These are phyloP conservation scores for Heliothis subflexa DNA, from an alignment of 1,140 invertebrate species.

Conservation along the genomic window DNA sequence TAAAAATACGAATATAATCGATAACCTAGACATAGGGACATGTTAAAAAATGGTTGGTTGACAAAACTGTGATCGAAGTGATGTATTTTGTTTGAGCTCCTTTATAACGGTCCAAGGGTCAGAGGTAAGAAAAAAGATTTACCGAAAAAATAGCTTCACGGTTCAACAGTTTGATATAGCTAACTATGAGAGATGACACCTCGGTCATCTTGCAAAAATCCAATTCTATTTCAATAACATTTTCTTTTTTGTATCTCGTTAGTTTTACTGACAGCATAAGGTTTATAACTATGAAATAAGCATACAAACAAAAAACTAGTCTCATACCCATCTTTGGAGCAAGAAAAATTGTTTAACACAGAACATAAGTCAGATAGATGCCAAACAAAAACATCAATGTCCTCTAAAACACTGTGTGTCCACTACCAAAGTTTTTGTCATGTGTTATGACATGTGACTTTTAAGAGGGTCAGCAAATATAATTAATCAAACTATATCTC, in stretches of 20 bases:
- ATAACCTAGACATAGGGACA: not conserved
- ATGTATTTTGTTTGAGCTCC: not conserved
- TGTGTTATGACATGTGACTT: slow-evolving; percentile 68
- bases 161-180: too few species aligned
- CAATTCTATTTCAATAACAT: too few species aligned
- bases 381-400: slow-evolving; percentile 22
- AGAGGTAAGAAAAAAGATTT: too few species aligned
- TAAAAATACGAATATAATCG: not conserved
- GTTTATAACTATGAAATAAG: too few species aligned
- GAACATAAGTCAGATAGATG: slow-evolving; percentile 2
- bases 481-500: slow-evolving; percentile 69
- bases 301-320: not conserved
- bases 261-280: too few species aligned
- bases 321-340: not conserved
- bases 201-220: too few species aligned
- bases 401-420: slow-evolving; percentile 36
- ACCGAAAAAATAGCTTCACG: too few species aligned
- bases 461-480: slow-evolving; percentile 65
- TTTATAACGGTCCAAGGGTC: too few species aligned
- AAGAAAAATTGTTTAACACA: not conserved
- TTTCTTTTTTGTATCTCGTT: too few species aligned
- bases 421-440: slow-evolving; percentile 63
- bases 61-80: not conserved
- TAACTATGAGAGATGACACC: too few species aligned
- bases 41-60: not conserved